A percentile compares a stretch with the other conserved stretches of the same genome.
Evolutionary conservation across 2,797 vertebrate genomes (phyloP).

Genomic region (Sus cebifrons): DNA sequence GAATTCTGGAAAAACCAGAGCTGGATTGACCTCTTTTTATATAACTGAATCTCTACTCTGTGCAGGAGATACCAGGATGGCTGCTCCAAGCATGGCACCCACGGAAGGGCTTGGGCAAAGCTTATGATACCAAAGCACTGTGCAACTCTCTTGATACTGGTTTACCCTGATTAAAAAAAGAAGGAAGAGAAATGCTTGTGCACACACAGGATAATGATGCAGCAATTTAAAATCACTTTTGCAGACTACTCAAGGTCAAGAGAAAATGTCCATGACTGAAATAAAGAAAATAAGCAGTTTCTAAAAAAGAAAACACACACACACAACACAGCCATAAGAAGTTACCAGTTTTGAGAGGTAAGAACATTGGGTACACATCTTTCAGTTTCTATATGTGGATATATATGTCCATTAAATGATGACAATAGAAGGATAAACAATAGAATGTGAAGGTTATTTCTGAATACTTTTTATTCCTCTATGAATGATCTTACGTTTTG

Average conservation of each 20-base stretch:
- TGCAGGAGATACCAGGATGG: background rate
- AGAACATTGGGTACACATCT: background rate
- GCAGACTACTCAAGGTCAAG: background rate
- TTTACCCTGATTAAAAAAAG: background rate
- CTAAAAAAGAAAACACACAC: background rate
- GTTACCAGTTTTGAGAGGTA: background rate
- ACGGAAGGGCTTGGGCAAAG: background rate
- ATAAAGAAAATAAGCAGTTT: background rate
- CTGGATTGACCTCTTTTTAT: background rate
- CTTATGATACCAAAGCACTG: background rate
- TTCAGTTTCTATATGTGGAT: background rate
- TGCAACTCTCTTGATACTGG: background rate
- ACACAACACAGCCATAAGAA: background rate
- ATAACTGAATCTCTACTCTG: background rate
- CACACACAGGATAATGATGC: background rate
- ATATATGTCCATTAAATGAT: background rate
- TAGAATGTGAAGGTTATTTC: slow-evolving; percentile 15
- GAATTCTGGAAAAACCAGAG: slow-evolving; percentile 18
- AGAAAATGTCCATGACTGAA: background rate
- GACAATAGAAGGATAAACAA: background rate
- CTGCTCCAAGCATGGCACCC: background rate
- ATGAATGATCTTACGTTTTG: background rate
- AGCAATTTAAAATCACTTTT: slow-evolving; percentile 3
- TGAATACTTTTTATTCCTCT: background rate
- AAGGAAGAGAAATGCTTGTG: background rate